Base-by-base conservation (phyloP, 2,113 vertebrate species). In the Romanogobio albipinnatus region DNA sequence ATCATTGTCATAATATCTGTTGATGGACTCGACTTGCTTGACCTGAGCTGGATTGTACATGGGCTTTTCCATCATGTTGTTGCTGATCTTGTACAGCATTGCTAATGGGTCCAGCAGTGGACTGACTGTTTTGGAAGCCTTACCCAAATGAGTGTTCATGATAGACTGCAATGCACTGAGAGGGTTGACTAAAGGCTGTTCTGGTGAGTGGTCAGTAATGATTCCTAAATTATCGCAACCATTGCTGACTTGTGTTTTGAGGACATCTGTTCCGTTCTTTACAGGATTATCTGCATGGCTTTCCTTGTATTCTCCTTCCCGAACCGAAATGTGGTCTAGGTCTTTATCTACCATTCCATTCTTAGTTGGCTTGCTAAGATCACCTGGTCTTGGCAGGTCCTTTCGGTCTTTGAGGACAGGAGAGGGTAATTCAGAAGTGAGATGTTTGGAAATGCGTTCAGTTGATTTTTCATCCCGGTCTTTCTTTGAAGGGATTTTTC, bases 101-200 rank as follows among this genome's bases (percentile, higher is more conserved):
- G 98, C 95, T 90, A 99, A 94, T 0, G 98, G 98, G 90, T 99
- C 98, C 89, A 96, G 90, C 29, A 96, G 96, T 36, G 97, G 96
- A 87, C 95, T 97, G 81, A 95, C 92, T 0, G 96, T 96, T 93
- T 98, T 99, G 83, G 97, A 94, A 82, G 97, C 97, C 90, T 99
- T 99, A 43, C 98, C 98, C 89, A 99, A 92, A 91, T 99, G 98
- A 62, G 96, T 97, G 92, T 99, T 99, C 98, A 99, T 99, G 93
- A 99, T 97, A 84, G 98, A 98, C 93, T 99, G 98, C 92, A 99
- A 93, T 81, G 98, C 98, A 0, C 98, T 98, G 82, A 99, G 92
- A 5, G 98, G 98, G 90, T 96, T 99, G 89, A 99, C 95, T 90
- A 98, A 96, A 83, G 97, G 96, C 84, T 96, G 96, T 90, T 99